Percentiles rank a stretch among this genome's conserved stretches.
Conservation (phyloP, 64 coral and sea anemone species). For the Montipora foliosa region DNA sequence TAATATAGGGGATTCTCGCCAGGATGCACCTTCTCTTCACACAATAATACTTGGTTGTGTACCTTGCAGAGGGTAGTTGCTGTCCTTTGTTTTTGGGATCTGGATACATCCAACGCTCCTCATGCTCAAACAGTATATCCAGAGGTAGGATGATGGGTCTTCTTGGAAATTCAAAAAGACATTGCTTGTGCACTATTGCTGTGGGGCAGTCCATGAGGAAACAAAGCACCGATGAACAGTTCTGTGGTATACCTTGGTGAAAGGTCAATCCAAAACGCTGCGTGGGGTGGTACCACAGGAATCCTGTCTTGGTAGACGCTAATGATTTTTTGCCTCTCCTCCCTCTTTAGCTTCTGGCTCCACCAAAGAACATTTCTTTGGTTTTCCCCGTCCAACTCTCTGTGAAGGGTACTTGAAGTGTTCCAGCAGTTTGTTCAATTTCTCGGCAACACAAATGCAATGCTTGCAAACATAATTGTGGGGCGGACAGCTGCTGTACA, state of each 20-base stretch:
- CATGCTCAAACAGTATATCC: neutral
- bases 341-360: neutral
- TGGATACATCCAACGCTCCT: neutral
- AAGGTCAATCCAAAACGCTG: neutral
- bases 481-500: too few species aligned
- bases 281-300: neutral
- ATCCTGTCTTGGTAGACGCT: neutral
- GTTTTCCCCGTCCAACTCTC: neutral
- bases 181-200: neutral
- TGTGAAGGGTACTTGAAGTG: neutral
- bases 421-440: too few species aligned
- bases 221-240: neutral
- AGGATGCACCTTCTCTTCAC: neutral
- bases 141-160: neutral
- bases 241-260: neutral
- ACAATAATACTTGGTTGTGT: neutral
- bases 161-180: neutral
- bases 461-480: too few species aligned
- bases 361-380: conserved; percentile 9
- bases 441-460: too few species aligned
- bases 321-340: conserved; percentile 7
- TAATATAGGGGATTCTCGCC: too few species aligned
- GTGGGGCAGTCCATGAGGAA: neutral
- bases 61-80: neutral
- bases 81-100: neutral